Conservation (phyloP, 1,140 invertebrate genomes). For the Hydropsyche tenuis region DNA sequence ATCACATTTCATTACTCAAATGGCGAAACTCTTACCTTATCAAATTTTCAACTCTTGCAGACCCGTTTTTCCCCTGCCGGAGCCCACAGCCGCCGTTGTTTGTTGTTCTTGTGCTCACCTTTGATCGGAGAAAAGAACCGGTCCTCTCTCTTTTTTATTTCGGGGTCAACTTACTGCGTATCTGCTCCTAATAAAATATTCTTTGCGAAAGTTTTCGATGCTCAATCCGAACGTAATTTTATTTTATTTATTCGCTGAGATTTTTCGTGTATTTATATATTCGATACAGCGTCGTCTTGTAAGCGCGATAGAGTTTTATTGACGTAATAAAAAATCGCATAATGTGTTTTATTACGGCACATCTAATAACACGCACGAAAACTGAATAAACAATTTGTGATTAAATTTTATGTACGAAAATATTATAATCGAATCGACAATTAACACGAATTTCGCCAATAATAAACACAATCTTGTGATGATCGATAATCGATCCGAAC, state of each 20-base stretch:
- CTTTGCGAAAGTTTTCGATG: slow-evolving; percentile 22
- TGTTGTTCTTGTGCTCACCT: slow-evolving; percentile 14
- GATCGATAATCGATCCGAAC: too few relatives aligned
- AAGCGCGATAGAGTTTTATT: background rate
- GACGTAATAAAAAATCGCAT: background rate
- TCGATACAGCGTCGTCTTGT: background rate
- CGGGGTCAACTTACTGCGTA: slow-evolving; percentile 19
- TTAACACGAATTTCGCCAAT: too few relatives aligned
- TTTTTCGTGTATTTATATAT: background rate
- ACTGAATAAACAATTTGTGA: background rate
- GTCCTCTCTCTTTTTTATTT: background rate
- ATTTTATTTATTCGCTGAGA: background rate
- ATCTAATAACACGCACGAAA: background rate
- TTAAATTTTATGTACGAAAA: too few relatives aligned
- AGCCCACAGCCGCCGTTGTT: background rate
- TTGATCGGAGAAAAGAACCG: slow-evolving; percentile 14
- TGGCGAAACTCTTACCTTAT: slow-evolving; percentile 14
- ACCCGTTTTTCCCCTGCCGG: background rate
- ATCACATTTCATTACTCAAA: slow-evolving; percentile 26
- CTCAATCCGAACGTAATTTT: background rate
- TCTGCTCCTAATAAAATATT: slow-evolving; percentile 23
- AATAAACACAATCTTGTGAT: too few relatives aligned
- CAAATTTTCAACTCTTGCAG: slow-evolving; percentile 6
- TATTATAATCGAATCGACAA: too few relatives aligned
- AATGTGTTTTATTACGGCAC: background rate